Evolutionary conservation across 1,140 invertebrate species (phyloP), one percentile per base, ranked within the genome.

Genomic region (Philopotamus ludificatus): DNA sequence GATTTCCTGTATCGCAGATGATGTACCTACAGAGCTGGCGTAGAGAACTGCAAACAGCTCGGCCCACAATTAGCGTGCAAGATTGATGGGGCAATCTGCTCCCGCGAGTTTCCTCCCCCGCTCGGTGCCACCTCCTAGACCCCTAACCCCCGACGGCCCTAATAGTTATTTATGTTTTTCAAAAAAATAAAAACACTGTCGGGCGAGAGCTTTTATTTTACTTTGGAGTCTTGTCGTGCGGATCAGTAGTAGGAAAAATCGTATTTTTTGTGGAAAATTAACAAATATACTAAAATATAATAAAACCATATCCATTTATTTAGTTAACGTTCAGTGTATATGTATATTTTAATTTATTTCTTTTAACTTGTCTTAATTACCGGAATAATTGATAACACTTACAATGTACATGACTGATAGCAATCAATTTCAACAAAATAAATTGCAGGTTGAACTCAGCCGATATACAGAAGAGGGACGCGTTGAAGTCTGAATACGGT

Each of bases 71-170:
- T 69, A 69, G 67, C 67, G 67, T 65, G 45, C 63, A 69, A 69
- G 67, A 69, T 69, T 69, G 67, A 69, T 69, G 67, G 67, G 67
- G 67, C 67, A 69, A 69, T 69, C 67, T 69, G 63, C 67, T 65
- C 67, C 60, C 63, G 49, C 50, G 39, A 58, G 18, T 20, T 44
- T n/a, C 53, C 55, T 22, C 34, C 45, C n/a, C 65, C 20, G 22
- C 26, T 51, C 42, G 23, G 2, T 3, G 1, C 53, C 42, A n/a
- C 51, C 20, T 26, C 54, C 18, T 26, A 21, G 26, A 23, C 44
- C 44, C 18, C 63, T 28, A 10, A 12, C 28, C 59, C 16, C 41
- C 28, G 22, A 18, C 63, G 39, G 49, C 53, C 62, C 63, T 69
- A 69, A 69, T 69, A 69, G 58, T 69, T 69, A 69, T 69, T 69